Conservation (phyloP, 2,888 invertebrate species). For the Zonitis immaculata region DNA sequence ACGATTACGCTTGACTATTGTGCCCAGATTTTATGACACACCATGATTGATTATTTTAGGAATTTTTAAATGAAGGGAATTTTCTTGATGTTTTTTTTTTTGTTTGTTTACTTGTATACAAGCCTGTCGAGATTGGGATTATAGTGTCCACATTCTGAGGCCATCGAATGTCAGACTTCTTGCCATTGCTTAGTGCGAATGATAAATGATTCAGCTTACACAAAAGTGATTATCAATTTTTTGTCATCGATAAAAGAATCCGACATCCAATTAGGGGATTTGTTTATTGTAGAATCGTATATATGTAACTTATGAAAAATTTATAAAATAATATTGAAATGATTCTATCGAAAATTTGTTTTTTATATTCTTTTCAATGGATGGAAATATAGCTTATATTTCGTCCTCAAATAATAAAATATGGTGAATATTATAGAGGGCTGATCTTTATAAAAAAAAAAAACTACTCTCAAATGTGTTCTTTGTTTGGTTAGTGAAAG, state of each 20-base stretch:
- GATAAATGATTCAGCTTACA: constrained; percentile 6
- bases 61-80: neutral
- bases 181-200: constrained; percentile 1
- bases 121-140: constrained; percentile 7
- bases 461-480: neutral
- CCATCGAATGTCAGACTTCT: constrained; percentile 6
- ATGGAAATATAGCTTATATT: neutral
- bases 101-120: constrained; percentile 5
- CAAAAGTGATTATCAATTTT: constrained; percentile 3
- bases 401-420: neutral
- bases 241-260: neutral
- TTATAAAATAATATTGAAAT: neutral
- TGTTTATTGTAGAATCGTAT: neutral
- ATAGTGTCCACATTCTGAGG: neutral
- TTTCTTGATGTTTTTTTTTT: neutral
- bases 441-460: neutral
- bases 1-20: neutral
- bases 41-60: neutral
- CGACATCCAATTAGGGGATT: neutral
- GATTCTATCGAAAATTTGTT: neutral
- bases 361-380: neutral
- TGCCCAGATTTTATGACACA: neutral
- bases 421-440: neutral
- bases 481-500: neutral
- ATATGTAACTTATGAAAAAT: neutral